Percentiles rank a stretch among this genome's conserved stretches.
Evolutionary conservation across 1,140 invertebrate genomes (phyloP).

Genomic region (Drosophila santomea): DNA sequence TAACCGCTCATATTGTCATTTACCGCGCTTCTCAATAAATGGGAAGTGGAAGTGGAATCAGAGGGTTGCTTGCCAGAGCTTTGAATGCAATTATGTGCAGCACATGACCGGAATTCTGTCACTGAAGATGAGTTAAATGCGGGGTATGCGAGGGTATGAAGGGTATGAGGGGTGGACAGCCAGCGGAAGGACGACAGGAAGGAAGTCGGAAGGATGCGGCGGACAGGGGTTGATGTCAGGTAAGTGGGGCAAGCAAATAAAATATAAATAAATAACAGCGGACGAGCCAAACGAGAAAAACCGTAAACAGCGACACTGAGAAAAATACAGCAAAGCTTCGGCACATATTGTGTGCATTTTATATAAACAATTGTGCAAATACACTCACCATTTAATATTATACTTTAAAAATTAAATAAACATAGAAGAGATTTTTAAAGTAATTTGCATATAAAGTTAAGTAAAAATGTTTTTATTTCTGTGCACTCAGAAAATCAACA

Average conservation of each 20-base stretch:
- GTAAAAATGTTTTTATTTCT: not conserved
- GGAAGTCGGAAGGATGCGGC: constrained; percentile 35
- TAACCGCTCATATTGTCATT: constrained; percentile 72
- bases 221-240: constrained; percentile 42
- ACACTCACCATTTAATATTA: no score
- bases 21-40: constrained; percentile 51
- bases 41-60: not conserved
- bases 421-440: no score
- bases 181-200: constrained; percentile 33
- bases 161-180: not conserved
- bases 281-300: constrained; percentile 32
- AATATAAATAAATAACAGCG: constrained; percentile 66
- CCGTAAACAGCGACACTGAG: constrained; percentile 28
- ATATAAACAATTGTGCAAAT: no score
- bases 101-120: constrained; percentile 62
- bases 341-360: no score
- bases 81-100: constrained; percentile 80
- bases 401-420: no score
- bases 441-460: no score
- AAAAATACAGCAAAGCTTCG: not conserved
- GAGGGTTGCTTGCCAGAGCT: constrained; percentile 36
- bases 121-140: not conserved
- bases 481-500: constrained; percentile 23
- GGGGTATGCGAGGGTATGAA: not conserved
- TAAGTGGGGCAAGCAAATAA: constrained; percentile 65